Conservation (phyloP, 1,140 invertebrate genomes). For the Orius insidiosus region DNA sequence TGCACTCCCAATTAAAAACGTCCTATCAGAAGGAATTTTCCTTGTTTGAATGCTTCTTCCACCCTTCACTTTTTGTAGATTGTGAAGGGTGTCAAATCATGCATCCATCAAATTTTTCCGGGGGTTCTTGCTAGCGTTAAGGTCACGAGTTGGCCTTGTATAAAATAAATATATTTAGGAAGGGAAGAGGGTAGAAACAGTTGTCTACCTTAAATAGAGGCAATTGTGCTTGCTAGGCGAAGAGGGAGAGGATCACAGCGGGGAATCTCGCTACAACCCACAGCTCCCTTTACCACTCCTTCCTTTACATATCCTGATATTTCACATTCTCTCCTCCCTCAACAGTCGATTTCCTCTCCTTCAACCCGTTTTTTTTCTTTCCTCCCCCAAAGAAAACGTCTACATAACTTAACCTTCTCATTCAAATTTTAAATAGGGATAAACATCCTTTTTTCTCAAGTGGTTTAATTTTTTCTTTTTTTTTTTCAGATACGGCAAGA, state of each 20-base stretch:
- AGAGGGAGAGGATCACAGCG: background rate
- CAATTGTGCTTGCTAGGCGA: background rate
- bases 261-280: conserved; percentile 1
- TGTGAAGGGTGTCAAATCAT: no score
- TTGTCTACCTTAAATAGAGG: conserved; percentile 3
- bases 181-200: conserved; percentile 2
- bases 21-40: no score
- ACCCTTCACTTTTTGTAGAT: no score
- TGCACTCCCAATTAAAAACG: no score
- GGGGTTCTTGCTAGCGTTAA: no score
- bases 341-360: background rate
- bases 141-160: conserved; percentile 6
- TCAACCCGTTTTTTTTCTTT: background rate
- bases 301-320: conserved; percentile 2
- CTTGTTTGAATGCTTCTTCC: no score
- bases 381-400: background rate
- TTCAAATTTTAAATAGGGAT: no score
- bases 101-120: no score
- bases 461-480: conserved; percentile 28
- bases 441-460: no score
- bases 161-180: conserved; percentile 3
- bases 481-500: conserved; percentile 90
- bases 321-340: no score
- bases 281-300: background rate
- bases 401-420: no score